phyloP scores from a whole-genome alignment of 2,888 invertebrate genomes.

The Macrosoma leucophasiata region DNA sequence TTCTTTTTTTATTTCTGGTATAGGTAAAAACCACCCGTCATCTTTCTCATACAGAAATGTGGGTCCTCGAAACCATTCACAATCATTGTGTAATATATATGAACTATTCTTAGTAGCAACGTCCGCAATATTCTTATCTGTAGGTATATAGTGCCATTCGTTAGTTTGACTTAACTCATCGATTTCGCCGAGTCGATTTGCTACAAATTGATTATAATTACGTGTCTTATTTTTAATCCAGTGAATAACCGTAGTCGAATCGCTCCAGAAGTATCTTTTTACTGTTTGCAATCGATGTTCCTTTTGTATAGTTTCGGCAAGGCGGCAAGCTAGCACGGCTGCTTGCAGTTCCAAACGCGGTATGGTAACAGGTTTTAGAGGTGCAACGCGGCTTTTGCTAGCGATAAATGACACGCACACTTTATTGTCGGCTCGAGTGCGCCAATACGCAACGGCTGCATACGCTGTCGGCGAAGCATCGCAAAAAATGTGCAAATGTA shows the following conservation, averaged over 20 bases:
- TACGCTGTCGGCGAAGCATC: constrained; percentile 17
- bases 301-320: constrained; percentile 12
- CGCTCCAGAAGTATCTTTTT: constrained; percentile 12
- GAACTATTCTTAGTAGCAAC: neutral
- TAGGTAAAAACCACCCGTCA: constrained; percentile 1
- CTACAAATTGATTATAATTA: constrained; percentile 19
- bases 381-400: constrained; percentile 13
- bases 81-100: neutral
- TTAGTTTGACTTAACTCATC: constrained; percentile 10
- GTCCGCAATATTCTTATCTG: constrained; percentile 12
- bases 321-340: constrained; percentile 12
- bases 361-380: constrained; percentile 12
- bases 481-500: constrained; percentile 14
- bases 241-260: constrained; percentile 16
- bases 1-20: constrained; percentile 1
- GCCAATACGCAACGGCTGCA: constrained; percentile 17
- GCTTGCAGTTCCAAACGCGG: constrained; percentile 15
- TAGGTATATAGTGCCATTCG: constrained; percentile 22
- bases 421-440: constrained; percentile 1
- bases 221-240: constrained; percentile 20
- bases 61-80: constrained; percentile 5
- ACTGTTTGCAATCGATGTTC: constrained; percentile 9
- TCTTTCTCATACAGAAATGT: neutral
- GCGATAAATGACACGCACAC: constrained; percentile 9
- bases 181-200: constrained; percentile 24